Percentiles rank a stretch among this genome's conserved stretches.
Evolutionary conservation across 2,113 vertebrate species (phyloP).

Genomic region (Hoplias malabaricus): DNA sequence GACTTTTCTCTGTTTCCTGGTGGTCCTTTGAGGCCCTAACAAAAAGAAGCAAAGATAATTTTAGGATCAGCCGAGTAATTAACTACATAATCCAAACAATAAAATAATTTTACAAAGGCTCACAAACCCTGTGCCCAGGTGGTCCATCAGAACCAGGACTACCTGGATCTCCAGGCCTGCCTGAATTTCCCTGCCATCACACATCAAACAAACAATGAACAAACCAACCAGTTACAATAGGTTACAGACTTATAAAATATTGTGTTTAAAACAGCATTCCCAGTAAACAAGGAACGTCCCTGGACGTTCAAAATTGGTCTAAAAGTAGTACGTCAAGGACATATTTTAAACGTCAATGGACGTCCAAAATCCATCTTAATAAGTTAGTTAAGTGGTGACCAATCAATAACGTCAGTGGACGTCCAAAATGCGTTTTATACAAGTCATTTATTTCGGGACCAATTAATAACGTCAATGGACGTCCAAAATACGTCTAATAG

Average conservation of each 20-base stretch:
- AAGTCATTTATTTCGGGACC: too few relatives aligned
- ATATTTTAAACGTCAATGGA: too few relatives aligned
- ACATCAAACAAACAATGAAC: not conserved
- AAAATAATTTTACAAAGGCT: not conserved
- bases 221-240: not conserved
- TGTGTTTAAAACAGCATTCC: not conserved
- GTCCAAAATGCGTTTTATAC: too few relatives aligned
- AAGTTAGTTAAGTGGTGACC: too few relatives aligned
- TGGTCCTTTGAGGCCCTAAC: conserved; percentile 79
- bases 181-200: conserved; percentile 75
- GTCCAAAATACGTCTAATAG: too few relatives aligned
- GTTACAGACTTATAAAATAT: not conserved
- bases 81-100: not conserved
- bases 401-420: too few relatives aligned
- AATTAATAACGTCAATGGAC: too few relatives aligned
- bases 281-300: too few relatives aligned
- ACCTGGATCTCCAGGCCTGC: conserved; percentile 70
- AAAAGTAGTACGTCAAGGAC: too few relatives aligned
- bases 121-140: conserved; percentile 75
- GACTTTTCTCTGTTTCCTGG: conserved; percentile 62
- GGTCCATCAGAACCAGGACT: conserved; percentile 72
- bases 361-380: too few relatives aligned
- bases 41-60: conserved; percentile 40
- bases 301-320: too few relatives aligned
- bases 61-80: not conserved